Conservation (phyloP, 2,113 vertebrate species). For the Danionella cerebrum region DNA sequence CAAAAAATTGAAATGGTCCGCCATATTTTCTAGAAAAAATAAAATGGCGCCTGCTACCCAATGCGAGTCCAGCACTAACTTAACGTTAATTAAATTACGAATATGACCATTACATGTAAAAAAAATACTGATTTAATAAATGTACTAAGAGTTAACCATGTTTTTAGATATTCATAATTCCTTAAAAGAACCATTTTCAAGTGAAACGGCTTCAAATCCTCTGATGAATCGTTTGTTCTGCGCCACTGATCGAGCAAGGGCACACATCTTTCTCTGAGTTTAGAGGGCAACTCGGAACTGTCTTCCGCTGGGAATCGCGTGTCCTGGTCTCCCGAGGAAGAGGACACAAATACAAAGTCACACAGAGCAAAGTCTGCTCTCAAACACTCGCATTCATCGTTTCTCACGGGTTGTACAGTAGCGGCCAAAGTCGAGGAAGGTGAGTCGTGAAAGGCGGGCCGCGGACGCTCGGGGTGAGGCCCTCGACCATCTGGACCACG, state of each 20-base stretch:
- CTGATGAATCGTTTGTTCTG: too few relatives aligned
- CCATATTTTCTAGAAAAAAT: too few relatives aligned
- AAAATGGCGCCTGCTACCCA: too few relatives aligned
- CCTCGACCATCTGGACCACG: constrained; percentile 11
- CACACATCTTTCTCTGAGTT: constrained; percentile 39
- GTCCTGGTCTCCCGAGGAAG: constrained; percentile 28
- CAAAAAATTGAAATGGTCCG: too few relatives aligned
- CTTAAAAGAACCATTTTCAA: too few relatives aligned
- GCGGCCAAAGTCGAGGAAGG: constrained; percentile 39
- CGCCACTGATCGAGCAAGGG: constrained; percentile 56
- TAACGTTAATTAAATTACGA: too few relatives aligned
- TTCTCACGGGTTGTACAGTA: constrained; percentile 20
- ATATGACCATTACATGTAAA: too few relatives aligned
- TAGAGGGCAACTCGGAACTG: constrained; percentile 37
- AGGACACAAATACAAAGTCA: constrained; percentile 56
- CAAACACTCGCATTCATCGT: not conserved
- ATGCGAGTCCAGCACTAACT: too few relatives aligned
- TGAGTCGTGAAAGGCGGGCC: constrained; percentile 4
- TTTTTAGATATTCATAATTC: too few relatives aligned
- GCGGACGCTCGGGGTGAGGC: not conserved
- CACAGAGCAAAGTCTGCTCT: constrained; percentile 1
- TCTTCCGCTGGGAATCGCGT: constrained; percentile 30
- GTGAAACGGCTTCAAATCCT: too few relatives aligned
- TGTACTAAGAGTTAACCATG: too few relatives aligned
- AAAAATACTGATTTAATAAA: too few relatives aligned